A percentile compares a stretch with the other conserved stretches of the same genome.
phyloP scores from a whole-genome alignment of 2,888 invertebrate species.

The Timandra comae region DNA sequence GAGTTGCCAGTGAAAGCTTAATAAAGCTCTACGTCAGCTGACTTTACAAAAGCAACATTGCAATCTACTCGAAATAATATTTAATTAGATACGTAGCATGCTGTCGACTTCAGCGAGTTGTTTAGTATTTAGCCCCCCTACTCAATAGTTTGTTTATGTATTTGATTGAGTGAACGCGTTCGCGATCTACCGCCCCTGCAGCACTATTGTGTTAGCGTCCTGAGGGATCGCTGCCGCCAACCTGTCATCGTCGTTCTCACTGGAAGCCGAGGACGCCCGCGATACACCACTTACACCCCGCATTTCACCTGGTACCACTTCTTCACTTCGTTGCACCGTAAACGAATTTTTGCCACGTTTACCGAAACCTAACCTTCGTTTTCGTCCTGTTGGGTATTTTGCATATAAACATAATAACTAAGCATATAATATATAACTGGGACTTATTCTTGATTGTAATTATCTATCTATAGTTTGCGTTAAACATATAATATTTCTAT shows the following conservation, averaged over 20 bases:
- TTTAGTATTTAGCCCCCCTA: conserved; percentile 10
- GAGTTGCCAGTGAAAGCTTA: conserved; percentile 17
- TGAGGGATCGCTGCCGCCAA: conserved; percentile 54
- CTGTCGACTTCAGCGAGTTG: conserved; percentile 18
- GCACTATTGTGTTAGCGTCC: conserved; percentile 72
- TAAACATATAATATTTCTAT: background rate
- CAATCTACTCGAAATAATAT: conserved; percentile 41
- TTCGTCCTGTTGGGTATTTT: conserved; percentile 85
- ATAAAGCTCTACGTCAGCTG: conserved; percentile 42
- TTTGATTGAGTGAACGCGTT: conserved; percentile 11
- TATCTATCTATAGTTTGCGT: conserved; percentile 1
- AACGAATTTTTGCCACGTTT: conserved; percentile 96
- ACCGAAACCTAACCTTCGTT: conserved; percentile 96
- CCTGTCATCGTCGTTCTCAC: conserved; percentile 96
- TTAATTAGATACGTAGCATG: conserved; percentile 23
- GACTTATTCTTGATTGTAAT: conserved; percentile 2
- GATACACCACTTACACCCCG: conserved; percentile 77
- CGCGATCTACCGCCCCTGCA: conserved; percentile 55
- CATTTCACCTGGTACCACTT: conserved; percentile 93
- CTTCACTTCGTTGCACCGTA: conserved; percentile 98
- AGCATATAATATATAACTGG: conserved; percentile 7
- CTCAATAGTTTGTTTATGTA: conserved; percentile 2
- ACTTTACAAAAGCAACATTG: conserved; percentile 54
- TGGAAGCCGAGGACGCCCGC: conserved; percentile 94
- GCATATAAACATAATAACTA: conserved; percentile 20